Evolutionary conservation across 1,140 invertebrate species (phyloP).

Genomic region (Microplitis mediator): DNA sequence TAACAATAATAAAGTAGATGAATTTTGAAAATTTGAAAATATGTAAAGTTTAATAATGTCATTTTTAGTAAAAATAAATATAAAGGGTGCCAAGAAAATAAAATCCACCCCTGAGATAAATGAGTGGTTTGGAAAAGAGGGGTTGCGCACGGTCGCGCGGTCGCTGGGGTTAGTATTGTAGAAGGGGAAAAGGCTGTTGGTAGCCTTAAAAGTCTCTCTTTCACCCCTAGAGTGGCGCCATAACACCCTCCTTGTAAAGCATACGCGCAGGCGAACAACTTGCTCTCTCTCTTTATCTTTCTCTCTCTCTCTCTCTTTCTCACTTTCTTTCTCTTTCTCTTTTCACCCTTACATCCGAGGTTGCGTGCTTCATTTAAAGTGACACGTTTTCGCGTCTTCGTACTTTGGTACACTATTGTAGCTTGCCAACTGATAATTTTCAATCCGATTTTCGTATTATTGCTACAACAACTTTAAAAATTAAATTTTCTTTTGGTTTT

Average conservation of each 20-base stretch:
- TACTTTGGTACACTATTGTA: background rate
- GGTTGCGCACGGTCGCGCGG: constrained; percentile 19
- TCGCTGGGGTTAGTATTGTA: background rate
- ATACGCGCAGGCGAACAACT: constrained; percentile 1
- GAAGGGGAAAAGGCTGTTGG: constrained; percentile 3
- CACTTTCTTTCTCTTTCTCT: constrained; percentile 7
- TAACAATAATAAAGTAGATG: background rate
- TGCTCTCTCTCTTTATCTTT: background rate
- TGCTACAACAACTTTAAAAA: too few species aligned
- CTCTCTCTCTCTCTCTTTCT: too few species aligned
- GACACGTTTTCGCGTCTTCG: constrained; percentile 32
- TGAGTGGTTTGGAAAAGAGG: background rate
- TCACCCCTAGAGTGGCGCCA: constrained; percentile 22
- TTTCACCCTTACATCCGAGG: constrained; percentile 31
- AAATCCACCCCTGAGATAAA: constrained; percentile 7
- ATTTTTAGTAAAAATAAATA: background rate
- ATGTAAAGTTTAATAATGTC: too few species aligned
- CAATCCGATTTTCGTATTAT: too few species aligned
- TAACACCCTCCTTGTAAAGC: constrained; percentile 23
- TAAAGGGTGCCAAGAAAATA: background rate
- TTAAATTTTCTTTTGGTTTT: background rate
- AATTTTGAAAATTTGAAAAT: background rate
- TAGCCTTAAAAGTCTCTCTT: constrained; percentile 16
- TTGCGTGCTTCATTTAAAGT: constrained; percentile 32
- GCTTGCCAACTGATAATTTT: too few species aligned